Evolutionary conservation across 2,113 vertebrate genomes (phyloP).

Genomic region (Copsychus sechellarum): DNA sequence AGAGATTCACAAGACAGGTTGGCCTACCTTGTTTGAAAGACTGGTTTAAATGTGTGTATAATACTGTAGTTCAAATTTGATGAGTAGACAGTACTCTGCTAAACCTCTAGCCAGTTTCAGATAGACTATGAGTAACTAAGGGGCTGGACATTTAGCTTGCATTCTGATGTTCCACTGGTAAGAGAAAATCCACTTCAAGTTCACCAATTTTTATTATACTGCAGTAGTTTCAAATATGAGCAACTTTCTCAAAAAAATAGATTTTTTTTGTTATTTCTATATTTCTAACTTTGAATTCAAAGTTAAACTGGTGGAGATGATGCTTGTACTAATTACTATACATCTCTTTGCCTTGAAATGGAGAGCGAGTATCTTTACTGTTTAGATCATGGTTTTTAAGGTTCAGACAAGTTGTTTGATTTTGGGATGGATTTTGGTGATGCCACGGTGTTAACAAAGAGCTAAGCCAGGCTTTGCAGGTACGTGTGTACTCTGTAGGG

Average conservation of each 20-base stretch:
- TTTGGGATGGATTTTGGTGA: neutral
- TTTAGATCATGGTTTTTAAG: neutral
- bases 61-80: neutral
- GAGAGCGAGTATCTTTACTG: neutral
- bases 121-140: neutral
- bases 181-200: neutral
- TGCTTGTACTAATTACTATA: neutral
- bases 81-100: neutral
- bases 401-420: neutral
- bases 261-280: neutral
- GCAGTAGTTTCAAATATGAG: neutral
- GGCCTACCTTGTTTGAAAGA: neutral
- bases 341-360: neutral
- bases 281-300: neutral
- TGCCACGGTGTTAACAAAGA: neutral
- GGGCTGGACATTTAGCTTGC: neutral
- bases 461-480: neutral
- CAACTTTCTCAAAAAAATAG: neutral
- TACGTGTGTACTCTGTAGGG: fast-evolving
- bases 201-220: neutral
- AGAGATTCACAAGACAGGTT: neutral
- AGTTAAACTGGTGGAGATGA: neutral
- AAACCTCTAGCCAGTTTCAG: neutral
- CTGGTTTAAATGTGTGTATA: neutral
- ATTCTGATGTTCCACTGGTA: neutral